Evolutionary conservation across 2,888 invertebrate species (phyloP).

Genomic region (Sarcophaga caerulescens): DNA sequence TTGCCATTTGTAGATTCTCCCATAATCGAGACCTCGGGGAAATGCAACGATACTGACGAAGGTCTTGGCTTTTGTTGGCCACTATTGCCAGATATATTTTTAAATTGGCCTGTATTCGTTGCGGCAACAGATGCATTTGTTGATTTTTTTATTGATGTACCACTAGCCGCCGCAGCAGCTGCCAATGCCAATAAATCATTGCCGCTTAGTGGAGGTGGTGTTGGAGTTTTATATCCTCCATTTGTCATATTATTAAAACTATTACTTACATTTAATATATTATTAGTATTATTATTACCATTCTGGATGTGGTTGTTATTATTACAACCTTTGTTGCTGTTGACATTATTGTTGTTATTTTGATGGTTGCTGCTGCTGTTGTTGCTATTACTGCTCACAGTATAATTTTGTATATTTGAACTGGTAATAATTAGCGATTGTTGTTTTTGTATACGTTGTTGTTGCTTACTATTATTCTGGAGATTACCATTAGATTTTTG

Average conservation of each 20-base stretch:
- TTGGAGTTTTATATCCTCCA: slow-evolving; percentile 60
- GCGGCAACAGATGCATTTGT: slow-evolving; percentile 47
- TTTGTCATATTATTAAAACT: slow-evolving; percentile 55
- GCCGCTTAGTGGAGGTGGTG: slow-evolving; percentile 69
- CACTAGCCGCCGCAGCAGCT: slow-evolving; percentile 72
- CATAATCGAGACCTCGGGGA: slow-evolving; percentile 49
- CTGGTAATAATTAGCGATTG: slow-evolving; percentile 69
- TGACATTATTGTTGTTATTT: slow-evolving; percentile 12
- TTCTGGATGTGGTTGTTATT: slow-evolving; percentile 38
- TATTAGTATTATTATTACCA: slow-evolving; percentile 62
- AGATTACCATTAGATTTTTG: slow-evolving; percentile 53
- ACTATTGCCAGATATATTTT: not conserved
- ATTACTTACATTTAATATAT: slow-evolving; percentile 63
- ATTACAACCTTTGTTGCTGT: slow-evolving; percentile 35
- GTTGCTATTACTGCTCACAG: slow-evolving; percentile 57
- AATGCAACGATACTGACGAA: slow-evolving; percentile 70
- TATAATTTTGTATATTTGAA: slow-evolving; percentile 69
- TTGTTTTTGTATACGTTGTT: slow-evolving; percentile 70
- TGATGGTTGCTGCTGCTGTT: slow-evolving; percentile 35
- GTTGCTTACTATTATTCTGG: slow-evolving; percentile 59
- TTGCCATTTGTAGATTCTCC: slow-evolving; percentile 22
- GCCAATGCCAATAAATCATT: slow-evolving; percentile 74
- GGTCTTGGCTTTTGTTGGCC: slow-evolving; percentile 64
- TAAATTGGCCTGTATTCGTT: not conserved
- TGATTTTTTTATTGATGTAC: slow-evolving; percentile 18